A percentile compares a stretch with the other conserved stretches of the same genome.
phyloP scores from a whole-genome alignment of 1,140 invertebrate species.

The Platorchestia sp. region DNA sequence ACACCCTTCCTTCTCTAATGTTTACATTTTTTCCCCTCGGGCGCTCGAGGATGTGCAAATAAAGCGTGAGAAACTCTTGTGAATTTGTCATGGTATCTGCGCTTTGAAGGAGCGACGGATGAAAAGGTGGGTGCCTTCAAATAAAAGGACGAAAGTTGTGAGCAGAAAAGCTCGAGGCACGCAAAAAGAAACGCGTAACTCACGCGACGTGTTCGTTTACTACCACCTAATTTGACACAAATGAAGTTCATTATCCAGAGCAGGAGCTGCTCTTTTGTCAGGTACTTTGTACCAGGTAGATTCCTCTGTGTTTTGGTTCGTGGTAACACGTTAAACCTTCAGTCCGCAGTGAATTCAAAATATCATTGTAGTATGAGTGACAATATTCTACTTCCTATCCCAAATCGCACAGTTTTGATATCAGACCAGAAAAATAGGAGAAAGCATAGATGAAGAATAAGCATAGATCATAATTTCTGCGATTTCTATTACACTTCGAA shows the following conservation, averaged over 20 bases:
- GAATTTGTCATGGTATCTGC: neutral
- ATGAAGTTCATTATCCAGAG: neutral
- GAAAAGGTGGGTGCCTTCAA: neutral
- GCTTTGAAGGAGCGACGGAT: neutral
- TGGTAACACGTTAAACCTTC: neutral
- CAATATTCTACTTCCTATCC: too few species aligned
- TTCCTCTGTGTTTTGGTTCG: neutral
- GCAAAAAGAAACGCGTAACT: neutral
- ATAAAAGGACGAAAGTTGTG: neutral
- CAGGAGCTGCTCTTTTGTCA: neutral
- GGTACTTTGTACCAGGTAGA: neutral
- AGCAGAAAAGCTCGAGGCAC: neutral
- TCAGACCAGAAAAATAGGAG: too few species aligned
- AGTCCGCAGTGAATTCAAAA: neutral
- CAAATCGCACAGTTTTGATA: too few species aligned
- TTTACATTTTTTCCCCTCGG: neutral
- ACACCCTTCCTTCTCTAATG: neutral
- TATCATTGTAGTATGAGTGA: too few species aligned
- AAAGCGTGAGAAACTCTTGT: neutral
- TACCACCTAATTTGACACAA: neutral
- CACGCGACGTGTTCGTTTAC: neutral
- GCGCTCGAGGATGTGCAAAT: neutral
- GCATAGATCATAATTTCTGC: too few species aligned
- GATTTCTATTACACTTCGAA: too few species aligned
- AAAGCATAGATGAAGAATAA: too few species aligned